Evolutionary conservation across 64 coral and sea anemone species (phyloP).

Genomic region (Porites lutea): DNA sequence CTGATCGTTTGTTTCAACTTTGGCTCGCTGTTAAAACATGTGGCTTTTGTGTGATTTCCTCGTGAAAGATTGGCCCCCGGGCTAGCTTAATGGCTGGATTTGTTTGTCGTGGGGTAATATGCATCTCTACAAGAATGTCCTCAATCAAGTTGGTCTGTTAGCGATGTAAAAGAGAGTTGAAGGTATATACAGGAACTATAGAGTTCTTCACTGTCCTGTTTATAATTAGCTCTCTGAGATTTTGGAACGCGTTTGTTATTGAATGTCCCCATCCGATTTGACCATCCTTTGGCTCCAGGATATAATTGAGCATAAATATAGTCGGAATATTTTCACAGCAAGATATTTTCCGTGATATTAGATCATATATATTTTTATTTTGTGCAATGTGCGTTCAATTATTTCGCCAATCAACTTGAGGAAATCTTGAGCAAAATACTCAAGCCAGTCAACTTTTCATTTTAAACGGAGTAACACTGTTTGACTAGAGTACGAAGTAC

Average conservation of each 20-base stretch:
- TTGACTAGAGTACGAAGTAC: too few species aligned
- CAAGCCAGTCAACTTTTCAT: background rate
- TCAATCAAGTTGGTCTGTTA: slow-evolving; percentile 42
- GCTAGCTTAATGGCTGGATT: slow-evolving; percentile 14
- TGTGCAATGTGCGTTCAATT: slow-evolving; percentile 44
- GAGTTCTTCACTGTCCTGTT: background rate
- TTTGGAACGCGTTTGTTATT: background rate
- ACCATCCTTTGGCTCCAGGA: slow-evolving; percentile 8
- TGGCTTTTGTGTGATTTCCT: background rate
- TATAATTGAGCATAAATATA: slow-evolving; percentile 40
- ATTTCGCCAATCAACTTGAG: slow-evolving; percentile 12
- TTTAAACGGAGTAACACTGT: background rate
- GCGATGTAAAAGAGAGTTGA: background rate
- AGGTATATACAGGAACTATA: background rate
- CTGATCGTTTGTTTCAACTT: slow-evolving; percentile 16
- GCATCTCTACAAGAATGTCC: slow-evolving; percentile 43
- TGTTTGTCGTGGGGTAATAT: slow-evolving; percentile 32
- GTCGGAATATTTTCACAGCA: slow-evolving; percentile 48
- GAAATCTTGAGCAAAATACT: background rate
- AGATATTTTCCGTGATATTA: slow-evolving; percentile 47
- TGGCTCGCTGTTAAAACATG: slow-evolving; percentile 19
- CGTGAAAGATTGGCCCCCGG: slow-evolving; percentile 41
- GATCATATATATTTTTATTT: slow-evolving; percentile 47
- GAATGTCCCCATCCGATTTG: background rate
- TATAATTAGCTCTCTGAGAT: background rate